Evolutionary conservation across 2,888 invertebrate genomes (phyloP).

Genomic region (Hypselothyrea guttata): DNA sequence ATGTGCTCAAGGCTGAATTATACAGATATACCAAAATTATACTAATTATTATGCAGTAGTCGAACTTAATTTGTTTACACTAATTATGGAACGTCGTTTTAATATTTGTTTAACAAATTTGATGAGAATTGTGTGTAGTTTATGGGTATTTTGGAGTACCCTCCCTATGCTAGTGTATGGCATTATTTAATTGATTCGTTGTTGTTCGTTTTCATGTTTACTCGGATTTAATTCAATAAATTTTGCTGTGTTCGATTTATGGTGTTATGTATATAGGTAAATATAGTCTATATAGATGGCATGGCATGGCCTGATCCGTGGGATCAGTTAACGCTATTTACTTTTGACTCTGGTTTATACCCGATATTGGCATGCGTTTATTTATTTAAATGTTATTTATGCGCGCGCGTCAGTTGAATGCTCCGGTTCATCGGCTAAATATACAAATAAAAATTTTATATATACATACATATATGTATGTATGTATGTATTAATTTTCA

Average conservation of each 20-base stretch:
- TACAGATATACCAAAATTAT: no score
- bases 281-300: conserved; percentile 3
- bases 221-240: conserved; percentile 40
- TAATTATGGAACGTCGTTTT: no score
- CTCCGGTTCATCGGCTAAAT: conserved; percentile 35
- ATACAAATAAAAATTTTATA: no score
- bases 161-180: conserved; percentile 1
- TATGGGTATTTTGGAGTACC: neutral
- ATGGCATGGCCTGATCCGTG: conserved; percentile 23
- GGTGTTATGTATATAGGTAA: neutral
- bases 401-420: conserved; percentile 43
- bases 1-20: no score
- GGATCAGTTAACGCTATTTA: conserved; percentile 39
- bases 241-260: conserved; percentile 36
- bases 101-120: no score
- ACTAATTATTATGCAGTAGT: no score
- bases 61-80: no score
- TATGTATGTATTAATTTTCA: conserved; percentile 1
- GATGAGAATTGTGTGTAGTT: neutral
- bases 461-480: conserved; percentile 1
- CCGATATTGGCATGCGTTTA: conserved; percentile 53
- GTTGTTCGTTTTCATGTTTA: conserved; percentile 16
- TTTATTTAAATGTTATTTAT: conserved; percentile 55
- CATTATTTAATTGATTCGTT: conserved; percentile 22
- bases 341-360: conserved; percentile 18